phyloP scores from a whole-genome alignment of 2,888 invertebrate species.

The Abscondita cerata region DNA sequence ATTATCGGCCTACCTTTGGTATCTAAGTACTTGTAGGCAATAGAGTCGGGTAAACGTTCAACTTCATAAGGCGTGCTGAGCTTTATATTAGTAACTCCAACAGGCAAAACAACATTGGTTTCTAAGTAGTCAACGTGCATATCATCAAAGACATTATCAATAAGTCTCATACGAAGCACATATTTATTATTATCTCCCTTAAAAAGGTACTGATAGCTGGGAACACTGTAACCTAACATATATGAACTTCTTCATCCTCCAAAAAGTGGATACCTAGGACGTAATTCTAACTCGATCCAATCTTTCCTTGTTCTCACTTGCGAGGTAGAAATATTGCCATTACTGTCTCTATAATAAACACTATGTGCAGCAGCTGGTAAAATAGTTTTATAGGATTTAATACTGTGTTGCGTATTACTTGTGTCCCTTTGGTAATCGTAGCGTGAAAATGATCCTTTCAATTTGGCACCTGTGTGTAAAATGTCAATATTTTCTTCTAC shows the following conservation, averaged over 20 bases:
- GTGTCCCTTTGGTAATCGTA: constrained; percentile 97
- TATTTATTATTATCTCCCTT: constrained; percentile 73
- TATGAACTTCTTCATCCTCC: constrained; percentile 99
- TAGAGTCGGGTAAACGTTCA: constrained; percentile 72
- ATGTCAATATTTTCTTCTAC: constrained; percentile 94
- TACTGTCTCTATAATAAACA: constrained; percentile 97
- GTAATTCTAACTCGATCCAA: constrained; percentile 93
- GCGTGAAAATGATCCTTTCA: constrained; percentile 95
- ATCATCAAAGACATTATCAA: constrained; percentile 97
- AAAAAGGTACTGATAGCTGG: constrained; percentile 94
- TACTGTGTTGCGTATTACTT: constrained; percentile 85
- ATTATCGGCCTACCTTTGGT: constrained; percentile 92
- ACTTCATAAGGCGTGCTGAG: constrained; percentile 84
- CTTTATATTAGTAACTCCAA: constrained; percentile 85
- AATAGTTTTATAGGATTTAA: constrained; percentile 89
- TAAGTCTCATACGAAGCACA: constrained; percentile 88
- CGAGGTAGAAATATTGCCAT: constrained; percentile 98
- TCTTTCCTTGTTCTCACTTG: constrained; percentile 88
- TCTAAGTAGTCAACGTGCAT: constrained; percentile 91
- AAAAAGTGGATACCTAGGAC: constrained; percentile 96
- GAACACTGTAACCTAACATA: constrained; percentile 90
- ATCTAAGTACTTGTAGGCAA: constrained; percentile 94
- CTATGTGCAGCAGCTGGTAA: constrained; percentile 89
- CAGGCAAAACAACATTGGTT: constrained; percentile 92
- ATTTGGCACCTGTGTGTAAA: constrained; percentile 88